Percentiles rank a stretch among this genome's conserved stretches.
phyloP scores from a whole-genome alignment of 2,797 vertebrate species.

The Lemur catta region DNA sequence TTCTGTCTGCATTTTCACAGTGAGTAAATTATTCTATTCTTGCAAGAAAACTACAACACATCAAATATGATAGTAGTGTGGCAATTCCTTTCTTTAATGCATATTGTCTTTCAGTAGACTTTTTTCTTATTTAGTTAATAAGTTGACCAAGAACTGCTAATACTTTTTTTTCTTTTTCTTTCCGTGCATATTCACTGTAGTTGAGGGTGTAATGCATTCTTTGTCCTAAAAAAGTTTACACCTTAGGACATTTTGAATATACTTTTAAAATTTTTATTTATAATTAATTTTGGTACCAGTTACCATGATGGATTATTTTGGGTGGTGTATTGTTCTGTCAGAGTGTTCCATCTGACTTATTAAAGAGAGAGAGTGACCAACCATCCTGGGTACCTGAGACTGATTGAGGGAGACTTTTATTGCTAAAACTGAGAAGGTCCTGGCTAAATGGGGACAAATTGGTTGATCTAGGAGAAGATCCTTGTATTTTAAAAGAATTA shows the following conservation, averaged over 20 bases:
- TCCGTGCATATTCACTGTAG: not conserved
- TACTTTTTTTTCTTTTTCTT: not conserved
- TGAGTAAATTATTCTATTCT: not conserved
- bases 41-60: not conserved
- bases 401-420: not conserved
- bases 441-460: not conserved
- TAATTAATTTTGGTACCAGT: not conserved
- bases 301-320: not conserved
- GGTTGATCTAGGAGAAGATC: not conserved
- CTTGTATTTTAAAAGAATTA: not conserved
- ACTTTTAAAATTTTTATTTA: not conserved
- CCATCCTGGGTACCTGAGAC: not conserved
- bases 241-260: not conserved
- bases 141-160: not conserved
- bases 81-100: not conserved
- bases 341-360: not conserved
- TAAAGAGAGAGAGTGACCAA: not conserved
- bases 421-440: not conserved
- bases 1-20: not conserved
- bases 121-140: not conserved
- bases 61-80: not conserved
- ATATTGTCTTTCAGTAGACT: not conserved
- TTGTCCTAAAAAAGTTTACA: not conserved
- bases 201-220: not conserved
- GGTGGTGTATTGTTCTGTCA: not conserved